A percentile compares a stretch with the other conserved stretches of the same genome.
These are phyloP conservation scores for Ciconia maguari DNA, from an alignment of 2,113 vertebrate genomes.

Conservation along the genomic window DNA sequence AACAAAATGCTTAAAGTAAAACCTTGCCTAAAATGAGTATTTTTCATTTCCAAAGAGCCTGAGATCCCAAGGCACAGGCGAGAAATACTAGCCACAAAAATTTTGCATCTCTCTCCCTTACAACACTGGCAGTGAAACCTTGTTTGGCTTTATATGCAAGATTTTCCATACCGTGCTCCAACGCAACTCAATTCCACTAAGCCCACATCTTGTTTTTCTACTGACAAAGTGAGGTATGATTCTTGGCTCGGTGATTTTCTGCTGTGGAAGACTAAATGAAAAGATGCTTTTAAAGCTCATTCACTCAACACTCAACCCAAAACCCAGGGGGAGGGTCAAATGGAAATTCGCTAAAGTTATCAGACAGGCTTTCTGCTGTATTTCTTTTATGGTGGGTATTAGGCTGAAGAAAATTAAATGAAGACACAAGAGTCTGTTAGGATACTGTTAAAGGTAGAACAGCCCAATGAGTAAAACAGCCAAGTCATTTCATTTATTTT, in stretches of 20 bases:
- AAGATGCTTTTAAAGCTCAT: constrained; percentile 60
- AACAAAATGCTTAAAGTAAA: neutral
- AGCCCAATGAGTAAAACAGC: neutral
- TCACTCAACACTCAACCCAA: constrained; percentile 47
- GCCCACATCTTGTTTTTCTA: constrained; percentile 64
- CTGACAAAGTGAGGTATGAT: constrained; percentile 60
- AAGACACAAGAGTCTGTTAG: neutral
- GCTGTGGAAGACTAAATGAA: constrained; percentile 49
- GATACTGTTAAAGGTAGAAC: neutral
- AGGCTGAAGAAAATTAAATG: neutral
- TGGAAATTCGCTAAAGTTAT: neutral
- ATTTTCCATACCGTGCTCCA: constrained; percentile 59
- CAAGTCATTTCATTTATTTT: neutral
- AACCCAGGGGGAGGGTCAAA: constrained; percentile 35
- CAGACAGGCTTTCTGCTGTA: neutral
- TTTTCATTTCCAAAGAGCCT: neutral
- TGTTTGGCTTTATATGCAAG: constrained; percentile 19
- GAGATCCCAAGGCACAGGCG: neutral
- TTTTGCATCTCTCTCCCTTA: neutral
- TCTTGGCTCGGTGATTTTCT: neutral
- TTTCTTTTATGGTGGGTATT: neutral
- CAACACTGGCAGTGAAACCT: constrained; percentile 36
- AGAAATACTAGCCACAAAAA: constrained; percentile 23
- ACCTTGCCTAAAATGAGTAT: neutral
- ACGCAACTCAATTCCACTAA: neutral